Percentiles rank a stretch among this genome's conserved stretches.
Conservation (phyloP, 1,140 invertebrate genomes). For the Drosophila tropicalis region DNA sequence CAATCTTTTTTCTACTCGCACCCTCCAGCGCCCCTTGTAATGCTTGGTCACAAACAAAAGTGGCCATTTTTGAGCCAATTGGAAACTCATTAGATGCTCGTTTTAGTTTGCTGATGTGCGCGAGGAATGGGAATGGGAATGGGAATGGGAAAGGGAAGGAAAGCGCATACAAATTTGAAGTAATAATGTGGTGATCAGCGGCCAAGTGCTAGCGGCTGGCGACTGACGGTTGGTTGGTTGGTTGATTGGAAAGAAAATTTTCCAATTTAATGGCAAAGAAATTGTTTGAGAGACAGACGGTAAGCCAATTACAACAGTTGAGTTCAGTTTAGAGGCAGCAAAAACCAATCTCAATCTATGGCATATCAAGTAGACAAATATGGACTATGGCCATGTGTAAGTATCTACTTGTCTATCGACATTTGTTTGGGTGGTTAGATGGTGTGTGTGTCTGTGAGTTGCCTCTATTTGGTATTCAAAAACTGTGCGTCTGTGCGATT, state of each 20-base stretch:
- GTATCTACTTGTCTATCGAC: slow-evolving; percentile 24
- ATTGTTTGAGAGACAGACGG: slow-evolving; percentile 35
- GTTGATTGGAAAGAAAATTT: slow-evolving; percentile 68
- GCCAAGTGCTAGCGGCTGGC: neutral
- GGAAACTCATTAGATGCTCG: slow-evolving; percentile 72
- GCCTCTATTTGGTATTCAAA: slow-evolving; percentile 79
- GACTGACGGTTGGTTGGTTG: no score
- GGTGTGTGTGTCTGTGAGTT: slow-evolving; percentile 25
- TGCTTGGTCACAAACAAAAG: slow-evolving; percentile 22
- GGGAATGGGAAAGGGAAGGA: no score
- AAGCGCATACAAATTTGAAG: slow-evolving; percentile 59
- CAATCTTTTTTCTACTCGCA: slow-evolving; percentile 48
- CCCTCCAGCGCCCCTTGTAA: neutral
- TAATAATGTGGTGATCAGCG: slow-evolving; percentile 66
- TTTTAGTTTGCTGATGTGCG: neutral
- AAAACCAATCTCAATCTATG: slow-evolving; percentile 72
- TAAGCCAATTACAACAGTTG: slow-evolving; percentile 63
- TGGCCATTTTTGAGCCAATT: slow-evolving; percentile 65
- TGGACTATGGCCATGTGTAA: slow-evolving; percentile 64
- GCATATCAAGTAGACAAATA: slow-evolving; percentile 78
- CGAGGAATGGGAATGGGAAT: no score
- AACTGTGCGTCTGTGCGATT: slow-evolving; percentile 80
- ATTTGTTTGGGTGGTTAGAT: neutral
- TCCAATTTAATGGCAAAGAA: slow-evolving; percentile 62
- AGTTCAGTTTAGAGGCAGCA: slow-evolving; percentile 39